Conservation (phyloP, 2,888 invertebrate species). For the Gerosis bhagava region DNA sequence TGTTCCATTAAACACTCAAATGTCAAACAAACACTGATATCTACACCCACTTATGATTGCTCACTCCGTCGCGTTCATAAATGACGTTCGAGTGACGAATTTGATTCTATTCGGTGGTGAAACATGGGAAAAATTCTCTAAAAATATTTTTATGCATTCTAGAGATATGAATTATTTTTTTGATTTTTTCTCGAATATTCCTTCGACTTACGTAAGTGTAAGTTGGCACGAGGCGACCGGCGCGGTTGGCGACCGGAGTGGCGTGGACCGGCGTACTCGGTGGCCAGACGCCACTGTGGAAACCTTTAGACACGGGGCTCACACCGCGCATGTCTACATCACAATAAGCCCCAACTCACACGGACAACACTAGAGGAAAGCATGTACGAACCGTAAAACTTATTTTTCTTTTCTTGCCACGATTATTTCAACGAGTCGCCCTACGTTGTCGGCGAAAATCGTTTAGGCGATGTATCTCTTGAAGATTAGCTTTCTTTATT, state of each 20-base stretch:
- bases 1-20: slow-evolving; percentile 38
- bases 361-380: slow-evolving; percentile 56
- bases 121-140: neutral
- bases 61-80: slow-evolving; percentile 33
- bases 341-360: slow-evolving; percentile 67
- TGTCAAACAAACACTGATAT: slow-evolving; percentile 49
- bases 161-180: slow-evolving; percentile 5
- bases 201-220: slow-evolving; percentile 74
- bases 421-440: slow-evolving; percentile 45
- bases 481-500: slow-evolving; percentile 13
- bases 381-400: slow-evolving; percentile 55
- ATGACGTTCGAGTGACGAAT: slow-evolving; percentile 8
- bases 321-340: slow-evolving; percentile 71
- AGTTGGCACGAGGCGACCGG: slow-evolving; percentile 45
- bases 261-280: slow-evolving; percentile 47
- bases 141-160: slow-evolving; percentile 7
- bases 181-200: slow-evolving; percentile 12
- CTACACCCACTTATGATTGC: slow-evolving; percentile 50
- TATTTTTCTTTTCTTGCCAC: slow-evolving; percentile 61
- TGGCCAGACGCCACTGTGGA: slow-evolving; percentile 60
- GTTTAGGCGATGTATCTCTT: slow-evolving; percentile 33
- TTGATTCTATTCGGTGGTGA: neutral
- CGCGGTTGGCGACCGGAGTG: slow-evolving; percentile 32
- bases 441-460: slow-evolving; percentile 33
- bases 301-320: slow-evolving; percentile 38